Base-by-base conservation (phyloP, 1,140 invertebrate genomes). In the Littorina saxatilis region DNA sequence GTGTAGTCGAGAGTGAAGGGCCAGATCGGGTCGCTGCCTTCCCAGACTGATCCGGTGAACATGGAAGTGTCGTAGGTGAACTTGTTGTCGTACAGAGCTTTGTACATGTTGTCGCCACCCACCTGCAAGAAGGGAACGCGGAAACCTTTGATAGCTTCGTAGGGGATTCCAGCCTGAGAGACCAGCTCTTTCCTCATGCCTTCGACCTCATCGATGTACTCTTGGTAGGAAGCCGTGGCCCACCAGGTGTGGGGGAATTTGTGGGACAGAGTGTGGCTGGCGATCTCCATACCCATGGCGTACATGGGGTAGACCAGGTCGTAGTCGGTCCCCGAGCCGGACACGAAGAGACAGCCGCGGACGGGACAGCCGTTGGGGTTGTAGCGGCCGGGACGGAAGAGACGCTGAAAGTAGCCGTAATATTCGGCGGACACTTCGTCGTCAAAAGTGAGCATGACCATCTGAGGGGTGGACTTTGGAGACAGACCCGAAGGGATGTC, bases 1-100 rank as follows among this genome's bases (percentile, higher is more conserved):
- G 80, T 66, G 55, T 80, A 99, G 94, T 98, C 98, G 95, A 99
- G 96, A 82, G 97, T 99, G 94, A 98, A 99, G 9, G 97, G 98
- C 97, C 97, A 99, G 43, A 99, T 94, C 4, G 86, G 86, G 88
- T 98, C 97, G 27, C 80, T 82, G 47, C 81, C 82, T 39, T 86
- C 85, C 83, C 96, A 97, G 23, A 98, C 93, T 9, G 97, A 96
- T 20, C 97, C 97, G 0, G 97, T 98, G 89, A 87, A 86, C 85
- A 99, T 98, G 23, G 97, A 98, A 15, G 97, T 98, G 91, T 99
- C 98, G 91, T 98, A 99, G 11, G 70, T 77, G 78, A 83, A 84
- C 32, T 82, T 79, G 58, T 76, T 52, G 79, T 87, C 86, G 70
- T 87, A 84, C 7, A 87, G 47, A 7, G 83, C 81, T 11, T 76